Percentiles rank a stretch among this genome's conserved stretches.
Conservation (phyloP, 2,888 invertebrate genomes). For the Sussaba pulchella region DNA sequence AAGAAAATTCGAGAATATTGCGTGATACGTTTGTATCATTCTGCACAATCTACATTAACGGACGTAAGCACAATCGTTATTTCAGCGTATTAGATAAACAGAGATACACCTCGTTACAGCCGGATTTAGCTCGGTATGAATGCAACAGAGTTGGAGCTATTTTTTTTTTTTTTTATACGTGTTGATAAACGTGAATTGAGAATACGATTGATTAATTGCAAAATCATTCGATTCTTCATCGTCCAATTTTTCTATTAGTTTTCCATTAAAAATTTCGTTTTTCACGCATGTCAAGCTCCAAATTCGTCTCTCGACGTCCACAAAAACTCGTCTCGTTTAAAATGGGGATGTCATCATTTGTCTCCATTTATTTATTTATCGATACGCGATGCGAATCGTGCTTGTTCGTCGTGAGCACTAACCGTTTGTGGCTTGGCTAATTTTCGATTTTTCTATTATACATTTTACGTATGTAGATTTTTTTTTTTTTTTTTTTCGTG, state of each 20-base stretch:
- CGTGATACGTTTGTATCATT: constrained; percentile 16
- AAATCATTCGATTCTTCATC: constrained; percentile 16
- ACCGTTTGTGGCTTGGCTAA: constrained; percentile 30
- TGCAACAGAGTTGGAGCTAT: constrained; percentile 22
- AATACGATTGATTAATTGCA: neutral
- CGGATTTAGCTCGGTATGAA: constrained; percentile 4
- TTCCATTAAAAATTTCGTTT: too few relatives aligned
- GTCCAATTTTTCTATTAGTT: too few relatives aligned
- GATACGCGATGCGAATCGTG: constrained; percentile 16
- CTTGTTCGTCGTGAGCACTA: constrained; percentile 30
- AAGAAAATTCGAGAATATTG: neutral
- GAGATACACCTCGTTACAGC: constrained; percentile 19
- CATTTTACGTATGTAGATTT: neutral
- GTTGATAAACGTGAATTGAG: too few relatives aligned
- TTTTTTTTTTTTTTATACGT: too few relatives aligned
- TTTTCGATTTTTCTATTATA: neutral
- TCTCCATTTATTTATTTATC: constrained; percentile 43
- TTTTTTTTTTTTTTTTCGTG: too few relatives aligned
- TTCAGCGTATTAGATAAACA: constrained; percentile 7
- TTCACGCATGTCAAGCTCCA: too few relatives aligned
- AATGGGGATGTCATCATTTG: too few relatives aligned
- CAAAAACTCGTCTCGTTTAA: constrained; percentile 19
- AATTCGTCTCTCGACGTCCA: too few relatives aligned
- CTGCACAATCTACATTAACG: constrained; percentile 36
- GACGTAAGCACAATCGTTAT: constrained; percentile 25